Evolutionary conservation across 2,797 vertebrate species (phyloP), one percentile per base, ranked within the genome.

Genomic region (Bradypus variegatus): DNA sequence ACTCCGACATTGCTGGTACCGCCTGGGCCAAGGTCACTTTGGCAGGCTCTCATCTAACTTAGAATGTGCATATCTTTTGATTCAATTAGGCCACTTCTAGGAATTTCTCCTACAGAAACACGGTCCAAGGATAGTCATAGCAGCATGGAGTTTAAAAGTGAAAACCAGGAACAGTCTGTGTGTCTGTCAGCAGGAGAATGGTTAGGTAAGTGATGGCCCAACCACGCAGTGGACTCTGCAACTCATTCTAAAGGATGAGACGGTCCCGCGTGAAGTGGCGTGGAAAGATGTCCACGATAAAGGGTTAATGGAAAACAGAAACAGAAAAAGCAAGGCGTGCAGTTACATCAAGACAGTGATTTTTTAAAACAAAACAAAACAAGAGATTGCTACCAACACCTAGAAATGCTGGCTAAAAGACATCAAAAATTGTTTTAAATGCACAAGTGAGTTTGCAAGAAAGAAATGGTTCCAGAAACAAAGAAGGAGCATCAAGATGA

Each of bases 51-150:
- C 86, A 93, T 83, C 96, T 90, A 73, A 90, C 95, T 95, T 92
- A 94, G 82, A 94, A 95, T 94, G 93, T 93, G 88, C 86, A 78
- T 89, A 83, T 91, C 90, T 94, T 92, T 94, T 91, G 91, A 94
- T 94, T 80, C 92, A 95, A 92, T 92, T 92, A 94, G 91, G 90
- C 93, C 93, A 93, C 95, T 96, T 96, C 95, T 88, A 96, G 95
- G 96, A 96, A 96, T 94, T 86, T 94, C 91, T 92, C 89, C 91
- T 93, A 62, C 92, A 80, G 93, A 94, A 93, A 92, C 41, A 82
- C 79, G 27, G 86, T 50, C 73, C 80, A 77, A 92, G 64, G 88
- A 50, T 4, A 58, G 31, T 77, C 88, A 48, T 88, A 50, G 79
- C 67, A 69, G 91, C 91, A 16, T 0, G 72, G 73, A 0, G 0